phyloP scores from a whole-genome alignment of 2,113 vertebrate species.

The Grammomys surdaster region DNA sequence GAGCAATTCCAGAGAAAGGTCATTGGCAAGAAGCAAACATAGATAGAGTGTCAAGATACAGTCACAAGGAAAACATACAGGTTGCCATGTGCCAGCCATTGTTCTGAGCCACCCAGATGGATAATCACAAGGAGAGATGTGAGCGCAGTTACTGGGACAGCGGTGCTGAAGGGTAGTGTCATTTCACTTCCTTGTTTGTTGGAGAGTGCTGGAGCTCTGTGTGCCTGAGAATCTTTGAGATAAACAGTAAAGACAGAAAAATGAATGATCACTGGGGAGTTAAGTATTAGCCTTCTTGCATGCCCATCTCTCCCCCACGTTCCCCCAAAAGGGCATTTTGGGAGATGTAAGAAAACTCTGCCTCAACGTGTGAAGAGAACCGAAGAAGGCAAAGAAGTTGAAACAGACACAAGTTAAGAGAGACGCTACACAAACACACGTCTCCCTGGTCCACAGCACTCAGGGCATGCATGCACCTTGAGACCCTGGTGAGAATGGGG shows the following conservation, averaged over 20 bases:
- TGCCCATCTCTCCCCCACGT: not conserved
- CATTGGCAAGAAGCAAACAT: not conserved
- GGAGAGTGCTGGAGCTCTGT: not conserved
- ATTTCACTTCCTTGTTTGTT: not conserved
- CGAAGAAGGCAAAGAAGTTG: not conserved
- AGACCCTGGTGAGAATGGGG: not conserved
- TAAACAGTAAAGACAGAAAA: not conserved
- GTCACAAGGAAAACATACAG: not conserved
- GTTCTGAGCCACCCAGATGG: not conserved
- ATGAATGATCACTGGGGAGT: not conserved
- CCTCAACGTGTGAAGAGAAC: not conserved
- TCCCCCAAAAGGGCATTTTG: not conserved
- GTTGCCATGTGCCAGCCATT: not conserved
- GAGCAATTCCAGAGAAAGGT: not conserved
- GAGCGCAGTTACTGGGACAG: no score
- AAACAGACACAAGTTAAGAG: no score
- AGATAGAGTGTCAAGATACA: not conserved
- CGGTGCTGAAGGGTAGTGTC: not conserved
- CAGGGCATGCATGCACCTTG: fast-evolving
- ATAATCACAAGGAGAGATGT: not conserved
- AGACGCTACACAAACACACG: not conserved
- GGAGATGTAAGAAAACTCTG: not conserved
- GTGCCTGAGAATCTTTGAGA: not conserved
- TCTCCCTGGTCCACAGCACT: not conserved
- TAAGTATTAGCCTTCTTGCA: not conserved